Base-by-base conservation (phyloP, 92 coral and sea anemone genomes). In the Micromussa lordhowensis region DNA sequence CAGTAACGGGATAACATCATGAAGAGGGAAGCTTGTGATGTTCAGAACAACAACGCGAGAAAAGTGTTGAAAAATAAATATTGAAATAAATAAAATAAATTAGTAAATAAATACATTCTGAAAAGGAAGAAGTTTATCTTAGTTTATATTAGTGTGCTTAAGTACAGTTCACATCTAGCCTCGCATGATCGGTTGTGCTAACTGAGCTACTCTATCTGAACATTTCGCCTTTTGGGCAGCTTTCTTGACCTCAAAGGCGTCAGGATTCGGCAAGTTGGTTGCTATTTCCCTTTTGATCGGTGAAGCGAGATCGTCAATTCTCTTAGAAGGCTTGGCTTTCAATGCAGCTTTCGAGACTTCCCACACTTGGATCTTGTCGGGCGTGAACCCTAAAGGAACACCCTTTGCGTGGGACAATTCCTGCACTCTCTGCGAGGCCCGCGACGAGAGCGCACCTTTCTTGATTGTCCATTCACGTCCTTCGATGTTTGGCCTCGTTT, bases 381-480 rank as follows among this genome's bases (percentile, higher is more conserved):
- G 93, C 57, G 86, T 86, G 75, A 91, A 98, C 0, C 99, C 99
- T n/a, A 82, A 63, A 2, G 99, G 96, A 44, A 88, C 89, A 5
- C 94, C 94, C 61, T 93, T 94, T 12, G 99, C 94, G 36, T 92
- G 96, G 15, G 99, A 89, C 22, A 98, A 86, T 87, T 96, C 94
- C 19, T 81, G 90, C 34, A 94, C 90, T 61, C 98, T 90, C 69
- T 91, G 90, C 48, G 96, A 91, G 32, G 98, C 87, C 68, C 82
- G 88, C 15, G 95, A 94, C 49, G 79, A 78, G 16, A 98, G 84
- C 6, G 98, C 96, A 29, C 98, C 89, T 61, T 55, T 86, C 84
- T 90, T 96, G 16, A 98, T 94, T 36, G 82, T 79, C 99, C 99
- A 98, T 26, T 98, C 99, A 30, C 98, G 94, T 74, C 87, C 99